Evolutionary conservation across 2,797 vertebrate species (phyloP).

Genomic region (Danio choprae): DNA sequence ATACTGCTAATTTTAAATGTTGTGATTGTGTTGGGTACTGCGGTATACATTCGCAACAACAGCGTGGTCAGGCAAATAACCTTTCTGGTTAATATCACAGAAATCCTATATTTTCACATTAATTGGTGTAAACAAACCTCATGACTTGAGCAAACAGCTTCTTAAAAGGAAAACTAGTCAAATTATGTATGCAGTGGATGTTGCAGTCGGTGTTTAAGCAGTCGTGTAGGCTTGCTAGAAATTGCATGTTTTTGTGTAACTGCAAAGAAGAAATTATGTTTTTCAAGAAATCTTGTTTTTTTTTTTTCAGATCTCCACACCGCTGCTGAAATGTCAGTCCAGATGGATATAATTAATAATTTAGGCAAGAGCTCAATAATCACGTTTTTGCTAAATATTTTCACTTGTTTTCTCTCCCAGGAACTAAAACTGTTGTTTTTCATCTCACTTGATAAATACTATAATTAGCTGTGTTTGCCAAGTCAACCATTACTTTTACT

Average conservation of each 20-base stretch:
- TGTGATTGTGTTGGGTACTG: not conserved
- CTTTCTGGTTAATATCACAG: not conserved
- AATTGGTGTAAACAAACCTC: not conserved
- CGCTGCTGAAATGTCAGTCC: conserved; percentile 17
- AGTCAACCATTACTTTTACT: conserved; percentile 19
- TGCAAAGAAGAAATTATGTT: conserved; percentile 13
- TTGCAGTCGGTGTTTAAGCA: not conserved
- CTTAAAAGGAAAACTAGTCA: not conserved
- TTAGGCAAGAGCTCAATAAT: conserved; percentile 27
- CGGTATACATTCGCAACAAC: not conserved
- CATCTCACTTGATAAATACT: conserved; percentile 18
- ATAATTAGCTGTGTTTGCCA: conserved; percentile 12
- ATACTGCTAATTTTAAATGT: too few species aligned
- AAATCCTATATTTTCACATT: conserved; percentile 11
- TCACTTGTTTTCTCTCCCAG: not conserved
- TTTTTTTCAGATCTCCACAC: conserved; percentile 25
- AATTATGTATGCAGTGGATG: not conserved
- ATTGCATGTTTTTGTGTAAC: conserved; percentile 10
- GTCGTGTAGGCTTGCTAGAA: not conserved
- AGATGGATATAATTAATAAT: conserved; percentile 31
- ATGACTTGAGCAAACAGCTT: not conserved
- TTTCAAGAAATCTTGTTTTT: conserved; percentile 21
- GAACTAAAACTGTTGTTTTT: conserved; percentile 8
- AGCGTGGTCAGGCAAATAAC: too few species aligned
- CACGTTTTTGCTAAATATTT: conserved; percentile 12